Base-by-base conservation (phyloP, 2,888 invertebrate species). In the Drosophila macrospina region DNA sequence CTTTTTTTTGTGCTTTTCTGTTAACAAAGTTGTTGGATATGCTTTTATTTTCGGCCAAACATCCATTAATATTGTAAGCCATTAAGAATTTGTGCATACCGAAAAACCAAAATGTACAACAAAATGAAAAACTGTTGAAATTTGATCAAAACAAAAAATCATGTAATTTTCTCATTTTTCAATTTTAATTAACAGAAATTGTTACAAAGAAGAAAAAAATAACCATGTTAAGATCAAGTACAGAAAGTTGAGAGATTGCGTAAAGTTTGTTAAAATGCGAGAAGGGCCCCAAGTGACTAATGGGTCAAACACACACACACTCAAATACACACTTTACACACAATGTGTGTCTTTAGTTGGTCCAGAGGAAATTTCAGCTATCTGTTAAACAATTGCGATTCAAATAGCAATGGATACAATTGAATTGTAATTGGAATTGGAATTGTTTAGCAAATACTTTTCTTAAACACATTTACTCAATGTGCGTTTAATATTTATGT, bases 81-180 rank as follows among this genome's bases (percentile, higher is more conserved):
- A 69, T 69, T 70, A 71, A 62, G 73, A 61, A 64, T 67, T 67
- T 65, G n/a, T 54, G 62, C 48, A 60, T 65, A 74, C 59, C 39
- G 69, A 73, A 80, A 84, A 81, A 47, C 82, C 79, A 71, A 69
- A 82, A 82, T 86, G 80, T 82, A 79, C 80, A 73, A 81, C 72
- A 63, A 52, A 61, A 44, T 13, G 13, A 56, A 74, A 64, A 74
- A 42, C 41, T 74, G 67, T 78, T 74, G 51, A 80, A 61, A 66
- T 60, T 62, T 55, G 45, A 65, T 41, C 20, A 47, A 54, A 45
- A 26, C 20, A 20, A 6, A 50, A 28, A 8, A 28, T 28, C 8
- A 37, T 45, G 16, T 54, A 42, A 37, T 15, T 62, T 28, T 55
- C n/a, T 28, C 30, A 36, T 48, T 65, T 24, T 44, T 55, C 37